These are phyloP conservation scores for Oryctolagus cuniculus DNA, from an alignment of 2,113 vertebrate species.

Conservation along the genomic window DNA sequence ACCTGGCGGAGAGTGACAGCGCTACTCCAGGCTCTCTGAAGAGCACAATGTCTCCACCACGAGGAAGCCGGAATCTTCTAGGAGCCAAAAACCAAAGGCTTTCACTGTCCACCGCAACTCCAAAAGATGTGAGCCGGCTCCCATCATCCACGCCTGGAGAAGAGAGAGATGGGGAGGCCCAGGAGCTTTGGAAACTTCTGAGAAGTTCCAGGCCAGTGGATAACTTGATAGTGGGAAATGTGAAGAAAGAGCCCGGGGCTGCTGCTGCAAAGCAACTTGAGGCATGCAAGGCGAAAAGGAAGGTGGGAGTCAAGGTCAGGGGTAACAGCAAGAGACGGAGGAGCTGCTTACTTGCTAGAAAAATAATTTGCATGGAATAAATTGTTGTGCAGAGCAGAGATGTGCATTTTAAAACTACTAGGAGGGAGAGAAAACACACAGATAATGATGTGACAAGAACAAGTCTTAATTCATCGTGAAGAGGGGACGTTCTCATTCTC, in stretches of 20 bases:
- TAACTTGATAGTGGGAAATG: not conserved
- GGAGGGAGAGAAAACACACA: not conserved
- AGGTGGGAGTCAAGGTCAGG: not conserved
- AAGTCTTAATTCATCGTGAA: not conserved
- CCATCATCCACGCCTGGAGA: not conserved
- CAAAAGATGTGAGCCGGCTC: constrained; percentile 63
- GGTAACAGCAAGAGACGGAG: too few relatives aligned
- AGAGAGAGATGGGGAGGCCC: not conserved
- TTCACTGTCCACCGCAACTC: constrained; percentile 47
- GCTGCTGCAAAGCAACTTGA: not conserved
- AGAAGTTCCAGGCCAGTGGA: constrained; percentile 50
- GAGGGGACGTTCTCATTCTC: not conserved
- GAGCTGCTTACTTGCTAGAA: not conserved
- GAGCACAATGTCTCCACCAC: constrained; percentile 83
- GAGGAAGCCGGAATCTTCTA: constrained; percentile 81
- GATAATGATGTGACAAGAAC: not conserved
- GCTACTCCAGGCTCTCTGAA: constrained; percentile 86
- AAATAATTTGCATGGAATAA: not conserved
- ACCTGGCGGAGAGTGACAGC: constrained; percentile 89
- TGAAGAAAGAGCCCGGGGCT: too few relatives aligned
- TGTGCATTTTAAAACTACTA: not conserved
- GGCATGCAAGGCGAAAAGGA: not conserved
- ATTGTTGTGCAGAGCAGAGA: not conserved
- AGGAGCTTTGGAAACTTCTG: not conserved
- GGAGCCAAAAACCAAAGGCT: constrained; percentile 70